phyloP scores from a whole-genome alignment of 2,888 invertebrate genomes.

The Apodemia mormo region DNA sequence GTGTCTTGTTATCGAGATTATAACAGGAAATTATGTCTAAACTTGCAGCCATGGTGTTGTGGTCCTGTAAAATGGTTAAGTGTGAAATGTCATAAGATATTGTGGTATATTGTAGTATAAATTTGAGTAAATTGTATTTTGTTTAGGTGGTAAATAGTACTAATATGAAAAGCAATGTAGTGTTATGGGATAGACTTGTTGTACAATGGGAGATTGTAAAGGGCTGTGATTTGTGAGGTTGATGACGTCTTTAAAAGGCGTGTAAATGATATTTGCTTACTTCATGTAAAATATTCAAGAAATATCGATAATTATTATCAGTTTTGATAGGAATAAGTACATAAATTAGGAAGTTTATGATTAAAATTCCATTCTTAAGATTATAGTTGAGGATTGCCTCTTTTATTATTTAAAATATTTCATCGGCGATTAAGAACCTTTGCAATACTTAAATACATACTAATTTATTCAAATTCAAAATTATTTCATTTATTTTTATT shows the following conservation, averaged over 20 bases:
- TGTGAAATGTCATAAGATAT: neutral
- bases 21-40: neutral
- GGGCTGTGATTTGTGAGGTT: conserved; percentile 10
- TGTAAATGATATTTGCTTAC: neutral
- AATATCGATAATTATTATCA: neutral
- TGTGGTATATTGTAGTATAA: neutral
- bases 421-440: no score
- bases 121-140: no score
- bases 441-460: no score
- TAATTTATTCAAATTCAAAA: no score
- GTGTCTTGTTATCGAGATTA: neutral
- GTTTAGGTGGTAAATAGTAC: no score
- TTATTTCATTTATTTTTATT: no score
- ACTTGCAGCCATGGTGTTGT: neutral
- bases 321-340: neutral
- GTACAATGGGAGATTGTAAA: conserved; percentile 5
- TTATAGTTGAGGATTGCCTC: neutral
- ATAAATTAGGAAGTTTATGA: neutral
- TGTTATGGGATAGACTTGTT: neutral
- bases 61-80: no score
- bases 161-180: neutral
- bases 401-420: no score
- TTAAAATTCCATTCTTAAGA: neutral
- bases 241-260: conserved; percentile 1
- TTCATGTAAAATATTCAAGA: conserved; percentile 5